These are phyloP conservation scores for Saturnia pavonia DNA, from an alignment of 2,888 invertebrate species.

Conservation along the genomic window DNA sequence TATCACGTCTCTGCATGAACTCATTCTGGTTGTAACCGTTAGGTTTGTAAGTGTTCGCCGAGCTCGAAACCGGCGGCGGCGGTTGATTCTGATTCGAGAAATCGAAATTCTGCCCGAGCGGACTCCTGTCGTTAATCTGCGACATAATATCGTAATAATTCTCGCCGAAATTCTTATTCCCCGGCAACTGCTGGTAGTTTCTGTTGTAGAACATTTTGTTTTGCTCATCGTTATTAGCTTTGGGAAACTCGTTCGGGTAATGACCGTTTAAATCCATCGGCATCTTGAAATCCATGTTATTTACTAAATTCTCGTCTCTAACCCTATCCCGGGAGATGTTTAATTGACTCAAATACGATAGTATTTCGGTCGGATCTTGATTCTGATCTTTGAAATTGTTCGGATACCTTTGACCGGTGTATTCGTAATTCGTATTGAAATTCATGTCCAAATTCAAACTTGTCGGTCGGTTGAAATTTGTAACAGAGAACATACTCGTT, in stretches of 20 bases:
- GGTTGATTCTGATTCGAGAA: slow-evolving; percentile 51
- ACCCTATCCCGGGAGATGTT: slow-evolving; percentile 57
- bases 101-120: slow-evolving; percentile 61
- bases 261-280: slow-evolving; percentile 63
- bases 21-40: slow-evolving; percentile 71
- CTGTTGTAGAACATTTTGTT: slow-evolving; percentile 64
- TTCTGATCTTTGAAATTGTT: slow-evolving; percentile 64
- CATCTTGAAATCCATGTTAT: slow-evolving; percentile 64
- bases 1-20: slow-evolving; percentile 60
- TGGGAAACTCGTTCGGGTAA: slow-evolving; percentile 58
- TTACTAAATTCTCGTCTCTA: slow-evolving; percentile 54
- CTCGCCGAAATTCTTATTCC: slow-evolving; percentile 57
- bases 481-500: slow-evolving; percentile 57
- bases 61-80: slow-evolving; percentile 41
- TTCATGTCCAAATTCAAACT: slow-evolving; percentile 70
- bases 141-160: slow-evolving; percentile 65
- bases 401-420: slow-evolving; percentile 58
- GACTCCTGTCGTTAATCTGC: slow-evolving; percentile 56
- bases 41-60: slow-evolving; percentile 57
- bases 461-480: slow-evolving; percentile 63
- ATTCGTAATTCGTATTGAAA: slow-evolving; percentile 58
- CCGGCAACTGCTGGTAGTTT: slow-evolving; percentile 57
- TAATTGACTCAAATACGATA: slow-evolving; percentile 64
- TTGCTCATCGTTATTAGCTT: slow-evolving; percentile 53
- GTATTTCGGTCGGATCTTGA: slow-evolving; percentile 60